Conservation (phyloP, 2,888 invertebrate genomes). For the Melipona bicolor region DNA sequence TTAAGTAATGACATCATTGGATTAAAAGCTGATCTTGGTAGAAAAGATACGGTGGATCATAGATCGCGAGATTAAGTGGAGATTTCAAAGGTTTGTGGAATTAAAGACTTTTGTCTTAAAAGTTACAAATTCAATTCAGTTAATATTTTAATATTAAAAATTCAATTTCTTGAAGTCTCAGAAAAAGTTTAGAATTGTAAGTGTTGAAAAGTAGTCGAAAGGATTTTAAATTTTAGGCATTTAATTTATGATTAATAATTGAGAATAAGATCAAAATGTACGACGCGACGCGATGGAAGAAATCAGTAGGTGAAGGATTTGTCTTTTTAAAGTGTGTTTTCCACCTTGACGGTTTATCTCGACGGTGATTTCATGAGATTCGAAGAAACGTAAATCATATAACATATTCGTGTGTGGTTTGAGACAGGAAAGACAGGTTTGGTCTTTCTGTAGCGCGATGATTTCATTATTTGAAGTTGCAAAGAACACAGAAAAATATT, state of each 20-base stretch:
- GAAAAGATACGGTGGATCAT: too few species aligned
- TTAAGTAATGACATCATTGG: too few species aligned
- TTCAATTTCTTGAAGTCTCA: too few species aligned
- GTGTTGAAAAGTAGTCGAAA: background rate
- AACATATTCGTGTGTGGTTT: background rate
- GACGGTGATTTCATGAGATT: background rate
- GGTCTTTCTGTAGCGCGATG: background rate
- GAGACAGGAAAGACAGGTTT: background rate
- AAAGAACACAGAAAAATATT: background rate
- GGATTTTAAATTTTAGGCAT: background rate
- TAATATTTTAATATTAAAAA: too few species aligned
- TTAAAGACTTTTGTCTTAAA: too few species aligned
- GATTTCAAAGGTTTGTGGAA: too few species aligned
- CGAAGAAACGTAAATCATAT: background rate
- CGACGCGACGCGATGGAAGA: background rate
- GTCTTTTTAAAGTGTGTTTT: background rate
- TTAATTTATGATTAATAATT: background rate
- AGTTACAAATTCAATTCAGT: too few species aligned
- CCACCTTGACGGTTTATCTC: background rate
- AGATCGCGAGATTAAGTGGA: too few species aligned
- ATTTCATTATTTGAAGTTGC: background rate
- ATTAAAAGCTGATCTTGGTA: too few species aligned
- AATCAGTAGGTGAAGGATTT: background rate
- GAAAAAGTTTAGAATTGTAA: too few species aligned
- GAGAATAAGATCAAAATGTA: background rate